Base-by-base conservation (phyloP, 92 coral and sea anemone genomes). In the Epizoanthus scotinus region DNA sequence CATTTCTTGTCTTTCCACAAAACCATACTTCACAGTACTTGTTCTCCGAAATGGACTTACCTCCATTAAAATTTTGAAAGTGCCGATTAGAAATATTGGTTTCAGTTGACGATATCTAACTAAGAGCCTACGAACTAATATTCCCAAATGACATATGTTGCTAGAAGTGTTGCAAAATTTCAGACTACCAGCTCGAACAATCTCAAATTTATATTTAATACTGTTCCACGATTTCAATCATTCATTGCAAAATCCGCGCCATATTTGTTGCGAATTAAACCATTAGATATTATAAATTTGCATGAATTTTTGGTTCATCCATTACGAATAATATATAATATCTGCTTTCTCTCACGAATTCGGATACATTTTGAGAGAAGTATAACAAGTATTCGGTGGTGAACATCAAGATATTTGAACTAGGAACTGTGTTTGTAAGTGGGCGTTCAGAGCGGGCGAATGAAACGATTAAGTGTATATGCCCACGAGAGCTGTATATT, bases 221-320 rank as follows among this genome's bases (percentile, higher is more conserved):
- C 61, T 74, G n/a, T 0, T 14, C 28, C 61, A 58, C 81, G 68
- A 22, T 21, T n/a, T 29, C 19, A 2, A n/a, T 47, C 6, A 13
- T 34, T 20, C 36, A 60, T 18, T 44, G 6, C 20, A 2, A 12
- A 55, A n/a, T 10, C 21, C 57, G 18, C 44, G 60, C 61, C 27
- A 24, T 40, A 40, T 75, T 75, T 67, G 67, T 57, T 75, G 25
- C 12, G 8, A 59, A 75, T 31, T 36, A 38, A 58, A 20, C 36
- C 22, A 3, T 14, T 17, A 17, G 7, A 38, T 38, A 74, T 20
- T 74, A 31, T 29, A 74, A 47, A 36, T 74, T 74, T 74, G 55
- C 27, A 29, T 53, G 50, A 54, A 72, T 25, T 54, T 73, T 64
- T 34, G 40, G 22, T 75, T 20, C 63, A 58, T 24, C 14, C 24